phyloP scores from a whole-genome alignment of 2,797 vertebrate genomes.

The Acrossocheilus fasciatus region DNA sequence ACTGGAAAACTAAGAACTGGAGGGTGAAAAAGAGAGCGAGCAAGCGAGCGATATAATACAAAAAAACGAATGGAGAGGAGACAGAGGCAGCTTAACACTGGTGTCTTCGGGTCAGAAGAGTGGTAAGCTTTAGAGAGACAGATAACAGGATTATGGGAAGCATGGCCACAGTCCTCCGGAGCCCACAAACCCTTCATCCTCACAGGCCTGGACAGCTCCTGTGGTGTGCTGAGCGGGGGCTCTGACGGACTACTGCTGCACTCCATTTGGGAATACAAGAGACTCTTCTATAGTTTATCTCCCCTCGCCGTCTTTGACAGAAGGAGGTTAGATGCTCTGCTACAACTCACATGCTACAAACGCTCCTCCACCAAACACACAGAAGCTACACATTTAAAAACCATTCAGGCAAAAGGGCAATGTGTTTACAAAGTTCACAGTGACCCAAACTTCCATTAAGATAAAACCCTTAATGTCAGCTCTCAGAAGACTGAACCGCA shows the following conservation, averaged over 20 bases:
- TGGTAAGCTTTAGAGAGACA: constrained; percentile 81
- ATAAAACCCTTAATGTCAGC: constrained; percentile 29
- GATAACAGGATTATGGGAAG: constrained; percentile 86
- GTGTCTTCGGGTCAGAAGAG: constrained; percentile 82
- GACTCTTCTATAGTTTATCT: constrained; percentile 81
- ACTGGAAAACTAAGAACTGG: constrained; percentile 3
- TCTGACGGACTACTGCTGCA: constrained; percentile 74
- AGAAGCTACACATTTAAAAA: constrained; percentile 69
- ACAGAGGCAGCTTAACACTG: constrained; percentile 81
- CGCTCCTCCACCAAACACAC: constrained; percentile 25
- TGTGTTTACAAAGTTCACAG: constrained; percentile 61
- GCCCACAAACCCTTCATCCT: constrained; percentile 61
- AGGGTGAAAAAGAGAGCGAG: neutral
- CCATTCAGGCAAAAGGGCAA: constrained; percentile 57
- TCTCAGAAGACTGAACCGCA: constrained; percentile 13
- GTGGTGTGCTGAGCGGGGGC: constrained; percentile 45
- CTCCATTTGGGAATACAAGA: constrained; percentile 75
- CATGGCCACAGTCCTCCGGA: constrained; percentile 76
- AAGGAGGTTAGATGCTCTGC: constrained; percentile 79
- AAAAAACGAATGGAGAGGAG: constrained; percentile 56
- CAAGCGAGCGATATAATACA: constrained; percentile 64
- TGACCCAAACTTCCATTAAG: constrained; percentile 30
- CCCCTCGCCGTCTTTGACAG: constrained; percentile 78
- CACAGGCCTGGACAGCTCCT: constrained; percentile 53
- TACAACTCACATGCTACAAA: constrained; percentile 64